Conservation (phyloP, 2,113 vertebrate species). For the Neolamprologus tretocephalus region DNA sequence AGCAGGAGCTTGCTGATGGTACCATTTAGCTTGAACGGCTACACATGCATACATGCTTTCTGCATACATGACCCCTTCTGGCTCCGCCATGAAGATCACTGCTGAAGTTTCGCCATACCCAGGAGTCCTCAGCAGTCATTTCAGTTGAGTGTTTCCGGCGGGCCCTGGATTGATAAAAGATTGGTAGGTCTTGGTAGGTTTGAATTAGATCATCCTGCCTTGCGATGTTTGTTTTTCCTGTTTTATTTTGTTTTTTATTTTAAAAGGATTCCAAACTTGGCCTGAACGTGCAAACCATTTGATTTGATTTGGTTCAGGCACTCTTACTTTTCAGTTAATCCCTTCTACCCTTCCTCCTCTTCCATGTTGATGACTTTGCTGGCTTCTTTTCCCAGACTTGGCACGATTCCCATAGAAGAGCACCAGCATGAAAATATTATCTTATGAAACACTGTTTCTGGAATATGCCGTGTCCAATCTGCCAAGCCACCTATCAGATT, state of each 20-base stretch:
- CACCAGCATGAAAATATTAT: conserved; percentile 18
- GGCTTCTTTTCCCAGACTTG: conserved; percentile 24
- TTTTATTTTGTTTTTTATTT: conserved; percentile 20
- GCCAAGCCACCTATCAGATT: neutral
- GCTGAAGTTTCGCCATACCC: conserved; percentile 18
- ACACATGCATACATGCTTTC: conserved; percentile 56
- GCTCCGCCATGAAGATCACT: conserved; percentile 26
- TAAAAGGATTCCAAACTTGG: neutral
- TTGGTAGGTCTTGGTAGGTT: conserved; percentile 51
- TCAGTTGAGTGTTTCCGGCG: conserved; percentile 19
- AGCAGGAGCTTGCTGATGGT: conserved; percentile 50
- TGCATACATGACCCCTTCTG: conserved; percentile 38
- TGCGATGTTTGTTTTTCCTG: conserved; percentile 48
- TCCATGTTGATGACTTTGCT: conserved; percentile 15
- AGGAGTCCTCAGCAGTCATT: conserved; percentile 31
- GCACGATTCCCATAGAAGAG: neutral
- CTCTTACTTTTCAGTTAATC: neutral
- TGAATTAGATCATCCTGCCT: conserved; percentile 79
- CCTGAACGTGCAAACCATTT: neutral
- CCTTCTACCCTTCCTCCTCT: neutral
- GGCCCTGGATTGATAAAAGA: conserved; percentile 46
- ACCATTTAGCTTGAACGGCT: conserved; percentile 55
- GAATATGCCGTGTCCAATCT: neutral
- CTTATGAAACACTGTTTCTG: conserved; percentile 17
- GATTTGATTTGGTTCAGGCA: conserved; percentile 1